Evolutionary conservation across 2,888 invertebrate species (phyloP).

Genomic region (Trachelus iudaicus): DNA sequence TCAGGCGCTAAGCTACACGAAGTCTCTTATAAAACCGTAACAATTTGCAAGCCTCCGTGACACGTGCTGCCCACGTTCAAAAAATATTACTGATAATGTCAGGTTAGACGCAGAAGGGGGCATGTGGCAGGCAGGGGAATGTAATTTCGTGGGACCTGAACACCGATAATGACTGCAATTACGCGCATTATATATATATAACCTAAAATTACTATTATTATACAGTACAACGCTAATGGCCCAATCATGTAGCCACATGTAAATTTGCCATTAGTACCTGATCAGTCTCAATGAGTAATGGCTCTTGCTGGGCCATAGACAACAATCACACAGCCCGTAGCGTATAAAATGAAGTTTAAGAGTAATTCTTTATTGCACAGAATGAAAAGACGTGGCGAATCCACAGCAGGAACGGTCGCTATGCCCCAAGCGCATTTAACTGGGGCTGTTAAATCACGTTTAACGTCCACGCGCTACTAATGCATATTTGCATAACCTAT

Average conservation of each 20-base stretch:
- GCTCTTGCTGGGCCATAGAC: neutral
- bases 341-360: too few relatives aligned
- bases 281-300: neutral
- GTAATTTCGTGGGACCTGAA: neutral
- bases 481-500: neutral
- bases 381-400: neutral
- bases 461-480: neutral
- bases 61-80: neutral
- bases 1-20: neutral
- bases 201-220: neutral
- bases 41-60: neutral
- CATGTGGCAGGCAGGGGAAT: neutral
- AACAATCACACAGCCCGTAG: neutral
- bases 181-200: neutral
- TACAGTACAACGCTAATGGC: neutral
- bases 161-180: neutral
- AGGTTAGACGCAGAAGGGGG: neutral
- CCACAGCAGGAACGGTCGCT: neutral
- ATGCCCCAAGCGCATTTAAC: neutral
- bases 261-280: neutral
- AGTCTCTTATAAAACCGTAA: neutral
- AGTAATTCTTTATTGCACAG: neutral
- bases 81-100: neutral
- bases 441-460: neutral
- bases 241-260: neutral